Evolutionary conservation across 2,797 vertebrate species (phyloP).

Genomic region (Glyptemys insculpta): DNA sequence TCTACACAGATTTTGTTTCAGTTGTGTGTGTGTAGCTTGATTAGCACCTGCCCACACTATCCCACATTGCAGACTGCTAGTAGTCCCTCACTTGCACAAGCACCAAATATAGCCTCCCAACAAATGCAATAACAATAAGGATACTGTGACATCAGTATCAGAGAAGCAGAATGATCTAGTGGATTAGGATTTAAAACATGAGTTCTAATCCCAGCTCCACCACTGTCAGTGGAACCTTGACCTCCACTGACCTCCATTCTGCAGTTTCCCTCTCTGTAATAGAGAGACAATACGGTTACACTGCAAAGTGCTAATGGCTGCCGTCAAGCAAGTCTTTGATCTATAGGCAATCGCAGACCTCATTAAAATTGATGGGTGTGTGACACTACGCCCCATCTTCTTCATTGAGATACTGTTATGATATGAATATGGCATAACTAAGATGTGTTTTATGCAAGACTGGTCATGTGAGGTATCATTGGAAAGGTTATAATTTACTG

Average conservation of each 20-base stretch:
- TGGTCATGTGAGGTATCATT: no score
- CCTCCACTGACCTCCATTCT: background rate
- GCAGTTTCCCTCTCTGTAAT: background rate
- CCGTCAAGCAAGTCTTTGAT: background rate
- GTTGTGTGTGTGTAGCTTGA: background rate
- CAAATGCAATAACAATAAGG: background rate
- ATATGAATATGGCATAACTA: no score
- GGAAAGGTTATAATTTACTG: no score
- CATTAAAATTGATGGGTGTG: background rate
- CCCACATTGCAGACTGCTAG: background rate
- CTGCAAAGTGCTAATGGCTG: background rate
- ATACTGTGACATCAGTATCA: background rate
- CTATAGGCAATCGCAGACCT: background rate
- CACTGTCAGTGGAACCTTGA: background rate
- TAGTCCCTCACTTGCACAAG: background rate
- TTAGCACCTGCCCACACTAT: background rate
- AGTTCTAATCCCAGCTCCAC: background rate
- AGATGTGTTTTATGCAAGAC: no score
- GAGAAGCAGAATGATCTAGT: slow-evolving; percentile 9
- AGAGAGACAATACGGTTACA: slow-evolving; percentile 4
- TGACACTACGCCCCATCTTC: no score
- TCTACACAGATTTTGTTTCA: background rate
- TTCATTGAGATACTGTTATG: no score
- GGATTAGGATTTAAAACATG: background rate
- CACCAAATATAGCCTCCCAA: background rate